phyloP scores from a whole-genome alignment of 2,888 invertebrate species.

The Spisula solida region DNA sequence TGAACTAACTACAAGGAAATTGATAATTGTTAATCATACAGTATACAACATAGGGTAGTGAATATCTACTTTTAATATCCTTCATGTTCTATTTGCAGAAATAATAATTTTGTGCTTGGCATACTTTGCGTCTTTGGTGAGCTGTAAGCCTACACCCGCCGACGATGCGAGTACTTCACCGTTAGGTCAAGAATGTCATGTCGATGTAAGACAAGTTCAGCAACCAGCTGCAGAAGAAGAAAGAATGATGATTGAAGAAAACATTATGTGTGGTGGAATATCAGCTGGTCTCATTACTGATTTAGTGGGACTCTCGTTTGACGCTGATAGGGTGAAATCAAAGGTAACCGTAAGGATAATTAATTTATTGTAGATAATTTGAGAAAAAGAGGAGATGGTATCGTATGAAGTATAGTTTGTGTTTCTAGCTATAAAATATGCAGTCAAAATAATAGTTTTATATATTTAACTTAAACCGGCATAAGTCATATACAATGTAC shows the following conservation, averaged over 20 bases:
- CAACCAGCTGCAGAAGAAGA: background rate
- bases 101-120: background rate
- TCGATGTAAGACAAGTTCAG: background rate
- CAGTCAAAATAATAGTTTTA: too few species aligned
- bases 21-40: too few species aligned
- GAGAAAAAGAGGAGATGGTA: too few species aligned
- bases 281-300: background rate
- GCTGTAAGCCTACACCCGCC: background rate
- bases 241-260: background rate
- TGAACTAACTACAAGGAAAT: too few species aligned
- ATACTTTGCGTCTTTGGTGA: background rate
- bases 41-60: too few species aligned
- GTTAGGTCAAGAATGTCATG: background rate
- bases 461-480: too few species aligned
- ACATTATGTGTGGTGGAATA: background rate
- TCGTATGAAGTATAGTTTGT: too few species aligned
- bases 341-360: background rate
- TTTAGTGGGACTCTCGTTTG: background rate
- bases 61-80: too few species aligned
- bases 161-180: background rate
- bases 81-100: background rate
- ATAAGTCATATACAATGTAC: too few species aligned
- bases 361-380: background rate
- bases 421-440: too few species aligned
- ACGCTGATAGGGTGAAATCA: background rate